A percentile compares a stretch with the other conserved stretches of the same genome.
Conservation (phyloP, 92 coral and sea anemone species). For the Porites rus region DNA sequence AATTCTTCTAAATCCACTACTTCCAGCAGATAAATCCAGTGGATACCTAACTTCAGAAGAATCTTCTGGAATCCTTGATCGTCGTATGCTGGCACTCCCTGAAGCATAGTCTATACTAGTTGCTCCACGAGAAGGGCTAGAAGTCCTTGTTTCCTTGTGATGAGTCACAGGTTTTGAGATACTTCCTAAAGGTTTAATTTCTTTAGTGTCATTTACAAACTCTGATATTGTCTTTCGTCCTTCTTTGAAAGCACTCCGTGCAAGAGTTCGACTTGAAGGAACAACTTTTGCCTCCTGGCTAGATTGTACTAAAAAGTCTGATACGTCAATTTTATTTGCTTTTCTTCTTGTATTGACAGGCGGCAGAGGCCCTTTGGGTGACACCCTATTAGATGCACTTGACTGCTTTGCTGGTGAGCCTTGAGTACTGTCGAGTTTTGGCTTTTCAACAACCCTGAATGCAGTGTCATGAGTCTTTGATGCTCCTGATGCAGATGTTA, state of each 20-base stretch:
- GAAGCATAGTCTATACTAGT: conserved; percentile 70
- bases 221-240: conserved; percentile 81
- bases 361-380: conserved; percentile 81
- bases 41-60: conserved; percentile 65
- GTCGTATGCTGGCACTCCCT: conserved; percentile 76
- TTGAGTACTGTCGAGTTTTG: conserved; percentile 18
- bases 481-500: conserved; percentile 29
- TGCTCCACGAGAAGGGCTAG: conserved; percentile 63
- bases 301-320: conserved; percentile 88
- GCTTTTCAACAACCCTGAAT: conserved; percentile 47
- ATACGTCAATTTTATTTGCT: conserved; percentile 92
- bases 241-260: conserved; percentile 88
- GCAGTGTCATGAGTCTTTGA: conserved; percentile 40
- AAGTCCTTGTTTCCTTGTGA: conserved; percentile 69
- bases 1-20: conserved; percentile 80
- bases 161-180: conserved; percentile 78
- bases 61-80: conserved; percentile 83
- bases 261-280: conserved; percentile 74
- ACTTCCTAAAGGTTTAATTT: conserved; percentile 91
- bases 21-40: conserved; percentile 70
- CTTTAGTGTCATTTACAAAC: conserved; percentile 90
- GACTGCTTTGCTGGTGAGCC: conserved; percentile 50
- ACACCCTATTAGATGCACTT: conserved; percentile 40
- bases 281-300: conserved; percentile 85
- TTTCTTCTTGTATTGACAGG: conserved; percentile 92